Conservation (phyloP, 1,140 invertebrate species). For the Piezodorus guildinii region DNA sequence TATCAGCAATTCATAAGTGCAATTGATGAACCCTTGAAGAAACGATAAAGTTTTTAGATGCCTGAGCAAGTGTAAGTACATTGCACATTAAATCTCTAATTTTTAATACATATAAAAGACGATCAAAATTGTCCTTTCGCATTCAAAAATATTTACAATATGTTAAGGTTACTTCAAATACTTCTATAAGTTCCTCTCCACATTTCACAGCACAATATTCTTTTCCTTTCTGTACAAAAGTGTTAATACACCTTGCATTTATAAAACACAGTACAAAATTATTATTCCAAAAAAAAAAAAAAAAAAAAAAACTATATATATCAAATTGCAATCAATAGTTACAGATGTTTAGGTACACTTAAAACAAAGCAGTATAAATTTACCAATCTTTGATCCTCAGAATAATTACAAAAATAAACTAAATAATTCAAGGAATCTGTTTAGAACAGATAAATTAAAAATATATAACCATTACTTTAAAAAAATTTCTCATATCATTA, state of each 20-base stretch:
- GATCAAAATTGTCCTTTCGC: background rate
- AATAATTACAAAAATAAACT: conserved; percentile 1
- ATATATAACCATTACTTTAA: conserved; percentile 2
- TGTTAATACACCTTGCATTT: conserved; percentile 20
- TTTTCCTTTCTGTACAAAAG: conserved; percentile 9
- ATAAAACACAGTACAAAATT: conserved; percentile 25
- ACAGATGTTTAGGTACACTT: background rate
- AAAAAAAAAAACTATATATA: no score
- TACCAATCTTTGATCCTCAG: background rate
- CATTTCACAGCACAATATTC: conserved; percentile 18
- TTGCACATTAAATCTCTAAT: conserved; percentile 10
- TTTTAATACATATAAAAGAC: conserved; percentile 4
- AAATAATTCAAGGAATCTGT: background rate
- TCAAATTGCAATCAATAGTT: conserved; percentile 13
- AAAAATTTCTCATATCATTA: background rate
- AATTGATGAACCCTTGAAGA: no score
- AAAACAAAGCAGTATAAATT: conserved; percentile 2
- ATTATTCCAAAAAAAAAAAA: conserved; percentile 9
- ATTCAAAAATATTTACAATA: conserved; percentile 20
- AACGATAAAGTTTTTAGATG: background rate
- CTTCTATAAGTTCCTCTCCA: conserved; percentile 16
- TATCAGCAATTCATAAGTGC: no score
- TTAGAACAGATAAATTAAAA: conserved; percentile 9
- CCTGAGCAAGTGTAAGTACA: conserved; percentile 20
- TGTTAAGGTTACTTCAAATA: background rate